Evolutionary conservation across 2,113 vertebrate species (phyloP), one percentile per base, ranked within the genome.

Genomic region (Cyanoderma ruficeps): DNA sequence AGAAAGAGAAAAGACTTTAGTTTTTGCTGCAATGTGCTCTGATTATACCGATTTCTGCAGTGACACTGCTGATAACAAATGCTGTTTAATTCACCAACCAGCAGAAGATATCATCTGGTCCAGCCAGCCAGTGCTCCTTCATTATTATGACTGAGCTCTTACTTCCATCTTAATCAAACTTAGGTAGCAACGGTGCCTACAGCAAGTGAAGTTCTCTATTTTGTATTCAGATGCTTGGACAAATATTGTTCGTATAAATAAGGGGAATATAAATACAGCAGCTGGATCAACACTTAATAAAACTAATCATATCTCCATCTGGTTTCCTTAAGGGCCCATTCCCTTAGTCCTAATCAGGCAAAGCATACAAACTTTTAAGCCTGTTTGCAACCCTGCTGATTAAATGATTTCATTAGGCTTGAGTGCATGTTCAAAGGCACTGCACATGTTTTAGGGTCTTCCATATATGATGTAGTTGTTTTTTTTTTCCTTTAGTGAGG

Each of bases 241-340:
- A 96, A 94, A 94, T 93, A 95, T 71, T 95, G 92, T 87, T 96
- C 80, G 21, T 94, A 92, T 87, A 88, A 92, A 96, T 93, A 95
- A 89, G 85, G 76, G 56, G 72, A 89, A 81, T 94, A 89, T 94
- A 97, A 96, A 96, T 90, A 71, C 94, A 87, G 94, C 95, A 93
- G 86, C 90, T 96, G 92, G 86, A 93, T 94, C 96, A 92, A 78
- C 95, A 93, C 83, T 93, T 92, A 95, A 97, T 97, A 96, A 93
- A 96, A 94, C 93, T 93, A 96, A 94, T 96, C 86, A 94, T 89
- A 82, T 78, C 94, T 94, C 88, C 80, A 92, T 93, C 90, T 96
- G 86, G 80, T 75, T 95, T 90, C 86, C 94, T 95, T 57, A 76
- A 90, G 90, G 95, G 83, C 88, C 96, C 76, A 76, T 95, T 94